Evolutionary conservation across 2,797 vertebrate genomes (phyloP), one percentile per base, ranked within the genome.

Genomic region (Triplophysa bombifrons): DNA sequence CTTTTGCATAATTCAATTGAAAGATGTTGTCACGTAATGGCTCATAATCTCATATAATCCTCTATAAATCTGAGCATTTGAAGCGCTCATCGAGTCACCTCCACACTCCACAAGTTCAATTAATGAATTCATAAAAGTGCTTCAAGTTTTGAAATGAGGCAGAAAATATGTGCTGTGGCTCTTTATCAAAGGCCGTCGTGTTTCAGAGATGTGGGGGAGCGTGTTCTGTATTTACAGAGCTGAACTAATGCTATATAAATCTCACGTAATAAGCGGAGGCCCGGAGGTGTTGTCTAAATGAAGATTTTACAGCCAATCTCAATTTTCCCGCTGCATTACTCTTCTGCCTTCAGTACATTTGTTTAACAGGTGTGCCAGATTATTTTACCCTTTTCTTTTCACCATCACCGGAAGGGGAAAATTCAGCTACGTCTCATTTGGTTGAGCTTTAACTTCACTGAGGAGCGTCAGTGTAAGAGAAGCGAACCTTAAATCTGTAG

Each of bases 211-310:
- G 90, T 91, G 93, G 92, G 87, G 91, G 91, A 90, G 89, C 88
- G 41, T 38, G 88, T 90, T 86, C 85, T 88, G 87, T 90, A 90
- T 92, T 93, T 93, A 91, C 88, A 76, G 92, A 88, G 93, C 93
- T 91, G 92, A 93, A 93, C 93, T 92, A 93, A 93, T 93, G 89
- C 90, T 90, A 89, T 89, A 91, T 92, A 92, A 93, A 93, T 93
- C 92, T 92, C 84, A 89, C 90, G 91, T 93, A 93, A 92, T 93
- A 90, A 92, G 89, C 87, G 76, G 86, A 89, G 86, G 61, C 91
- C 92, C 1, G 79, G 89, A 91, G 92, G 90, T 89, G 89, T 91
- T 88, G 85, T 90, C 91, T 91, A 92, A 93, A 93, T 92, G 90
- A 93, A 92, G 92, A 92, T 92, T 92, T 94, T 91, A 92, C 90